Evolutionary conservation across 92 coral and sea anemone genomes (phyloP).

Genomic region (Phenganax subtilis): DNA sequence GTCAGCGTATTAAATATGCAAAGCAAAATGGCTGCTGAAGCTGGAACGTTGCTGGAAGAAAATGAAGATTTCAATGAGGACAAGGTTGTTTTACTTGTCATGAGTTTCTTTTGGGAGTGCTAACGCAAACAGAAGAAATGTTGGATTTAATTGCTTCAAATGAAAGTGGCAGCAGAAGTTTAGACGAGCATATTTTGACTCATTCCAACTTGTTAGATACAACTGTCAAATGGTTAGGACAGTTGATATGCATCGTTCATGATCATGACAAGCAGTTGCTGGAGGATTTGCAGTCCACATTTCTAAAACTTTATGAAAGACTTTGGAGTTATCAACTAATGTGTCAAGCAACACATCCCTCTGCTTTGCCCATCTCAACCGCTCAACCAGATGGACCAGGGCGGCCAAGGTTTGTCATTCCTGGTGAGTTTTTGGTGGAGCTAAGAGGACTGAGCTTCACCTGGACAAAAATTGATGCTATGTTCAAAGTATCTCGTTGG

Average conservation of each 20-base stretch:
- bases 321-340: slow-evolving; percentile 24
- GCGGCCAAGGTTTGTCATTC: slow-evolving; percentile 44
- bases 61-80: slow-evolving; percentile 3
- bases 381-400: slow-evolving; percentile 41
- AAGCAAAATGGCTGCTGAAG: slow-evolving; percentile 17
- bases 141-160: neutral
- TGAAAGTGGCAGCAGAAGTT: neutral
- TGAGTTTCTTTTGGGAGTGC: slow-evolving; percentile 35
- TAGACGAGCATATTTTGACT: slow-evolving; percentile 31
- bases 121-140: slow-evolving; percentile 47
- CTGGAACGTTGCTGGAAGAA: slow-evolving; percentile 19
- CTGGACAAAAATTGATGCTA: slow-evolving; percentile 47
- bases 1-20: neutral
- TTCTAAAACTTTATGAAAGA: slow-evolving; percentile 21
- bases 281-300: slow-evolving; percentile 18
- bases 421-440: slow-evolving; percentile 43
- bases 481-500: slow-evolving; percentile 54
- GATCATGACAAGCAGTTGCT: slow-evolving; percentile 31
- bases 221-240: slow-evolving; percentile 43
- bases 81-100: slow-evolving; percentile 10
- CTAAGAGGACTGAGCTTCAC: slow-evolving; percentile 48
- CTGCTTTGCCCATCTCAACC: slow-evolving; percentile 10
- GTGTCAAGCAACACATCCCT: slow-evolving; percentile 6
- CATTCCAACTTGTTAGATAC: slow-evolving; percentile 50
- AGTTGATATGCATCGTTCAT: slow-evolving; percentile 39